Conservation (phyloP, 2,888 invertebrate species). For the Campoplex capitator region DNA sequence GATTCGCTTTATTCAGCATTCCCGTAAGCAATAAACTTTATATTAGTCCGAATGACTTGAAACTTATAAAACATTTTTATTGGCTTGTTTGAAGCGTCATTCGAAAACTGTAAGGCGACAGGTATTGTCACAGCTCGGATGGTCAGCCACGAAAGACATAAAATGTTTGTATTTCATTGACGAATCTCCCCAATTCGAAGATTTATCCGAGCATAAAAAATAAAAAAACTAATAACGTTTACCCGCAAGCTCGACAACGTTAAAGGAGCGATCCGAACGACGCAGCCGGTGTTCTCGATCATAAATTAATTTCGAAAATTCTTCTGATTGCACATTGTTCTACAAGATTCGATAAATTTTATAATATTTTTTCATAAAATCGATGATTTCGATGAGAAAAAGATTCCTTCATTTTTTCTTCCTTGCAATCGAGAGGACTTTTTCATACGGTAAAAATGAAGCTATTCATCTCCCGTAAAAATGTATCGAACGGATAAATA, state of each 20-base stretch:
- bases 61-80: background rate
- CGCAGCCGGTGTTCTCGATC: background rate
- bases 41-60: background rate
- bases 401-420: too few species aligned
- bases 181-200: background rate
- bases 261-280: background rate
- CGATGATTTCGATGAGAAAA: too few species aligned
- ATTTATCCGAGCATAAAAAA: constrained; percentile 4
- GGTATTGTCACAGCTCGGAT: background rate
- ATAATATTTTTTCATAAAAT: too few species aligned
- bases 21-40: constrained; percentile 13
- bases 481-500: background rate
- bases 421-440: background rate
- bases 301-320: background rate
- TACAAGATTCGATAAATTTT: background rate
- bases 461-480: background rate
- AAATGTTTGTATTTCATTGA: background rate
- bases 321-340: background rate
- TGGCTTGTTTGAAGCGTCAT: background rate
- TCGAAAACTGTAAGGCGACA: background rate
- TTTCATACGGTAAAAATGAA: background rate
- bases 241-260: background rate
- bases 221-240: background rate
- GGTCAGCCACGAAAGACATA: background rate
- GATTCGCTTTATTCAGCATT: background rate